Evolutionary conservation across 2,797 vertebrate species (phyloP), one percentile per base, ranked within the genome.

Genomic region (Psittacula derbiana): DNA sequence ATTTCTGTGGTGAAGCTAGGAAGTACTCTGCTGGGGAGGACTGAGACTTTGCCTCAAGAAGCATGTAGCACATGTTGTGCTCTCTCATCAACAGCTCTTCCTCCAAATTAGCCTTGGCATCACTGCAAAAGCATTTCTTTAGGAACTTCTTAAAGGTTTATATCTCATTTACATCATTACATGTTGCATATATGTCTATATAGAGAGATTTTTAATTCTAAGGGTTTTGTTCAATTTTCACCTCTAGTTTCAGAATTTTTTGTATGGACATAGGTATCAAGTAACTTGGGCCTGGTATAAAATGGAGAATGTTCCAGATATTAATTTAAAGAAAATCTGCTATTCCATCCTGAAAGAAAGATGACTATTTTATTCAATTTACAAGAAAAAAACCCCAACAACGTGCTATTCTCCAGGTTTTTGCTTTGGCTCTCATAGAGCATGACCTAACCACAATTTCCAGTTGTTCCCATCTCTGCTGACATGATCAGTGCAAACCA

Each of bases 391-490:
- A 50, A 62, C 52, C 19, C 33, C 53, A 53, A 10, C 38, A 61
- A 8, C 28, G 6, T 70, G 19, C 58, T 52, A 13, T 14, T 78
- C 47, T 81, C 23, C 15, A 25, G 5, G 31, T 80, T 91, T 72
- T 82, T 6, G 3, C 50, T 28, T 44, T 4, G 1, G 36, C 53
- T 93, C 40, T 73, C 17, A 1, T 15, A 41, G 71, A 62, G 66
- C 70, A 36, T 3, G 5, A 40, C n/a, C 41, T 79, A 80, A 91
- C 47, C 3, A 2, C 52, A 58, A 10, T 88, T 97, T 84, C 55
- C 60, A 71, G 55, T 91, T 90, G 64, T 92, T 94, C 33, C 70
- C 47, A n/a, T 95, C 90, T 75, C 80, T 92, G 76, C 62, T 94
- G 92, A 95, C 78, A 70, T 10, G 73, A 67, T 85, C 65, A 69